Conservation (phyloP, 2,888 invertebrate genomes). For the Trachelus stipa region DNA sequence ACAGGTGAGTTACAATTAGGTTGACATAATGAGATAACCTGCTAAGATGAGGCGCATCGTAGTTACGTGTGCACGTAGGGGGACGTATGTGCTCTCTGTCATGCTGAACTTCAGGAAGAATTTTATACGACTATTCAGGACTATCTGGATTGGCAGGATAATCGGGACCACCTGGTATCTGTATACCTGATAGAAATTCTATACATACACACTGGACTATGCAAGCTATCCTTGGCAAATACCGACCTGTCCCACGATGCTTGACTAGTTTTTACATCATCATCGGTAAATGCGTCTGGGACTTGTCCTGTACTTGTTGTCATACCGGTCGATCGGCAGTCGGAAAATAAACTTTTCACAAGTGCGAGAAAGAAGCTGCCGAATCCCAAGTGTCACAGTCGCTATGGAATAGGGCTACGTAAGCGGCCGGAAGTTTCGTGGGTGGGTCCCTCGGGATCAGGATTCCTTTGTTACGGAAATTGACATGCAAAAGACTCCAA, state of each 20-base stretch:
- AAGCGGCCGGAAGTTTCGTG: constrained; percentile 42
- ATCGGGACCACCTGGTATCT: background rate
- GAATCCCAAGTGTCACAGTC: background rate
- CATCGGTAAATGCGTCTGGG: background rate
- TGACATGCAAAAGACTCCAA: constrained; percentile 35
- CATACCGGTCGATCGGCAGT: background rate
- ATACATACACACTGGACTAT: background rate
- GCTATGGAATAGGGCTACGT: background rate
- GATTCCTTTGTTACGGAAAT: constrained; percentile 46
- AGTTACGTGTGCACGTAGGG: background rate
- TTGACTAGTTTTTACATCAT: background rate
- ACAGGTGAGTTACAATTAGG: background rate
- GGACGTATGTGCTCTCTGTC: background rate
- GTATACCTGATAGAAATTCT: background rate
- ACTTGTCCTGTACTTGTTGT: background rate
- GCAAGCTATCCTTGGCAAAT: background rate
- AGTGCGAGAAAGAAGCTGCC: background rate
- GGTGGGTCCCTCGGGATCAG: constrained; percentile 35
- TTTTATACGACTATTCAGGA: background rate
- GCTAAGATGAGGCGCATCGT: background rate
- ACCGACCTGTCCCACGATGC: background rate
- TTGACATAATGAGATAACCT: background rate
- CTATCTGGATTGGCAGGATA: background rate
- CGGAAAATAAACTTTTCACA: background rate
- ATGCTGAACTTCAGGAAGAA: background rate